A percentile compares a stretch with the other conserved stretches of the same genome.
phyloP scores from a whole-genome alignment of 2,888 invertebrate species.

The Drosophila rellima region DNA sequence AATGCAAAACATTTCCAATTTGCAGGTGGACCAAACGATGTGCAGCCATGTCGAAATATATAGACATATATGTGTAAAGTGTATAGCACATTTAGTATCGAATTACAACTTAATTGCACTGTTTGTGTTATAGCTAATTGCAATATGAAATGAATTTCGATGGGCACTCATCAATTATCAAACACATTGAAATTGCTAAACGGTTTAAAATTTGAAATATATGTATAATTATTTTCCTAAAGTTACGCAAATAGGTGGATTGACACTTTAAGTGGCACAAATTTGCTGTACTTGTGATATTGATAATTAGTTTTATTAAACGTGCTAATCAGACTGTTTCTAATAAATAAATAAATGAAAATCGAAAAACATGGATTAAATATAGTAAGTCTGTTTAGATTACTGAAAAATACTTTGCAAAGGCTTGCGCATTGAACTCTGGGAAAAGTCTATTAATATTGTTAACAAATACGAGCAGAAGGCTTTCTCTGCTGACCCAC shows the following conservation, averaged over 20 bases:
- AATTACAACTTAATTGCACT: constrained; percentile 9
- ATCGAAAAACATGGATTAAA: too few species aligned
- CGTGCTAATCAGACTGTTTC: too few species aligned
- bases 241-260: not conserved
- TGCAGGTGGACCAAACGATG: constrained; percentile 1
- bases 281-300: constrained; percentile 1
- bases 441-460: not conserved
- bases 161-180: constrained; percentile 30
- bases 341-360: too few species aligned
- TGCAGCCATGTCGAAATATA: not conserved
- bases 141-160: constrained; percentile 7
- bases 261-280: not conserved
- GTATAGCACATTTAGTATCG: too few species aligned
- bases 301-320: not conserved
- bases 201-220: not conserved
- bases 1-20: constrained; percentile 40
- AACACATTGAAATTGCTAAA: constrained; percentile 19
- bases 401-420: not conserved
- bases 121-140: constrained; percentile 13
- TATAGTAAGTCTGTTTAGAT: too few species aligned
- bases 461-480: constrained; percentile 1
- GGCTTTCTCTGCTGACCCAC: constrained; percentile 10
- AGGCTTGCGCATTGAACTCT: not conserved
- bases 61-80: not conserved
- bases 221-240: constrained; percentile 16